Evolutionary conservation across 30 jellyfish, hydroid and myxozoan genomes (phyloP).

Genomic region (Aurelia coerulea): DNA sequence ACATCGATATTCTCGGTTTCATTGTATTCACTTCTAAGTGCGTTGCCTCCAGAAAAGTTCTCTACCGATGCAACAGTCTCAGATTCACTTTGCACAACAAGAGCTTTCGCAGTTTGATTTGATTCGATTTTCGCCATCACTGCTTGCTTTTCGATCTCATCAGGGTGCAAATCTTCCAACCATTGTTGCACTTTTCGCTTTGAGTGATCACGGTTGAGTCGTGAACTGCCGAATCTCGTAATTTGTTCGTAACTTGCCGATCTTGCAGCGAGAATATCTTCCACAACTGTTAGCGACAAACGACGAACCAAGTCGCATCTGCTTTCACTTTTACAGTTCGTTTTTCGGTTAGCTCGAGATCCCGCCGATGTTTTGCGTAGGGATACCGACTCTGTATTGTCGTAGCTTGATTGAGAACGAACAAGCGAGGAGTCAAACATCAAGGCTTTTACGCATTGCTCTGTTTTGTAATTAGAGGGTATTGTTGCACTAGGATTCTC

Average conservation of each 20-base stretch:
- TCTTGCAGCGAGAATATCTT: conserved; percentile 47
- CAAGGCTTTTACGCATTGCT: not conserved
- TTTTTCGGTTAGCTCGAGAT: not conserved
- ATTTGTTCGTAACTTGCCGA: conserved; percentile 57
- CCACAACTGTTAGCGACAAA: conserved; percentile 33
- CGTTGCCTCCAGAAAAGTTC: too few relatives aligned
- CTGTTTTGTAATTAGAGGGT: not conserved
- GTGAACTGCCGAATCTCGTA: not conserved
- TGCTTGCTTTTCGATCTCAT: not conserved
- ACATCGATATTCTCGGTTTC: not conserved
- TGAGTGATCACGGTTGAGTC: conserved; percentile 25
- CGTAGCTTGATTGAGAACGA: conserved; percentile 21
- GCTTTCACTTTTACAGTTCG: conserved; percentile 23
- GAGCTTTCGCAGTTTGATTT: too few relatives aligned
- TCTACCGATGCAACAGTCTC: too few relatives aligned
- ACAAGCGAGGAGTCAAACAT: not conserved
- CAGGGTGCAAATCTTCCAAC: conserved; percentile 46
- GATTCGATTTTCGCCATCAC: too few relatives aligned
- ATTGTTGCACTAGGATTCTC: not conserved
- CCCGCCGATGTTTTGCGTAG: not conserved
- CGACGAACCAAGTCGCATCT: conserved; percentile 49
- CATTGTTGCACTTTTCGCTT: conserved; percentile 56
- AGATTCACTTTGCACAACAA: too few relatives aligned
- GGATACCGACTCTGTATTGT: conserved; percentile 12
- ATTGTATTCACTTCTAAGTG: too few relatives aligned